Conservation (phyloP, 2,113 vertebrate species). For the Ailuropoda melanoleuca region DNA sequence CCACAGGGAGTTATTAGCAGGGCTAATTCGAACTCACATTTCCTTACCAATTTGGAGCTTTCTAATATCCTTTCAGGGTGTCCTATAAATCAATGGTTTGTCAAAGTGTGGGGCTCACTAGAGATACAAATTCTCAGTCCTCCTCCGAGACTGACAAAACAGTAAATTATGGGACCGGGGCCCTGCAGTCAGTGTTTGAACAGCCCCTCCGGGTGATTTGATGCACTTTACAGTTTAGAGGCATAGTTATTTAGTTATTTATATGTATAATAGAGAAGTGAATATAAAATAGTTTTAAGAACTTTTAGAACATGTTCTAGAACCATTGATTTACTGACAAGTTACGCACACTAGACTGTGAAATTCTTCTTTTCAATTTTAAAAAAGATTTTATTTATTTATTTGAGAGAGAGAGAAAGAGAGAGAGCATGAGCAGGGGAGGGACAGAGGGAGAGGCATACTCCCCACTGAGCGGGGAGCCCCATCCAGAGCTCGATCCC, state of each 20-base stretch:
- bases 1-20: background rate
- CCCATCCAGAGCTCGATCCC: background rate
- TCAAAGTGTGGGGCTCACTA: background rate
- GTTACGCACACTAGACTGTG: background rate
- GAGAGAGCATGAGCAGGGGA: background rate
- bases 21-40: background rate
- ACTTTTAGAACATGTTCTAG: background rate
- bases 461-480: background rate
- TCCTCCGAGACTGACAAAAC: background rate
- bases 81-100: background rate
- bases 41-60: background rate
- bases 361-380: background rate
- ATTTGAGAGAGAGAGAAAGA: background rate
- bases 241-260: background rate
- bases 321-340: background rate
- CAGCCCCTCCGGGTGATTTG: background rate
- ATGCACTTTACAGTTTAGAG: background rate
- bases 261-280: background rate
- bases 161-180: background rate
- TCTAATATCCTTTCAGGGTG: background rate
- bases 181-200: background rate
- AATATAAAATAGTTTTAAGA: background rate
- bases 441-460: background rate
- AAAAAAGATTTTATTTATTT: background rate
- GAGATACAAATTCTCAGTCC: background rate